Evolutionary conservation across 2,797 vertebrate genomes (phyloP).

Genomic region (Ceryle rudis): DNA sequence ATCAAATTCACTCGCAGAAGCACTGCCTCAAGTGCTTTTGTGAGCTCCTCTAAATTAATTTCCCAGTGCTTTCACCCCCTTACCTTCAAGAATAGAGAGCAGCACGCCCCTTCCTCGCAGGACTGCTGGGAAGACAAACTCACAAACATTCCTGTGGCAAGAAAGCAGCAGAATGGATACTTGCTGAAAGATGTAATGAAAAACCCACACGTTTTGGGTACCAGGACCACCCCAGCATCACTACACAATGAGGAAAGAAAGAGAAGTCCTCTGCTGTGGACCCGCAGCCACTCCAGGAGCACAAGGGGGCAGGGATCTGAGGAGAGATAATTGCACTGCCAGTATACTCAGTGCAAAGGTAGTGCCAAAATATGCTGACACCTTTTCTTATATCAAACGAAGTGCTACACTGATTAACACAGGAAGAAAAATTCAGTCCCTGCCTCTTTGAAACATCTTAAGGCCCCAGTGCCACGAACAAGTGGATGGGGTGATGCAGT

Average conservation of each 20-base stretch:
- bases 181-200: background rate
- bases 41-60: background rate
- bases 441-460: background rate
- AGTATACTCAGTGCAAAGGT: background rate
- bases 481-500: background rate
- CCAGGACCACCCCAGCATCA: background rate
- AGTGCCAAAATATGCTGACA: background rate
- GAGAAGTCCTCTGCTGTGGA: background rate
- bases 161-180: background rate
- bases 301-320: background rate
- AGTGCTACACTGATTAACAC: fast-evolving
- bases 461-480: background rate
- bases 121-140: background rate
- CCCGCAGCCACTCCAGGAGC: background rate
- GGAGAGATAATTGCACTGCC: background rate
- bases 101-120: background rate
- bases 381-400: background rate
- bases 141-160: background rate
- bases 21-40: background rate
- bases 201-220: background rate
- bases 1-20: background rate
- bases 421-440: background rate
- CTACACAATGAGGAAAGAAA: background rate
- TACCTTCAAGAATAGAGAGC: background rate
- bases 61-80: background rate